A percentile compares a stretch with the other conserved stretches of the same genome.
Conservation (phyloP, 2,888 invertebrate species). For the Zaprionus obscuricornis region DNA sequence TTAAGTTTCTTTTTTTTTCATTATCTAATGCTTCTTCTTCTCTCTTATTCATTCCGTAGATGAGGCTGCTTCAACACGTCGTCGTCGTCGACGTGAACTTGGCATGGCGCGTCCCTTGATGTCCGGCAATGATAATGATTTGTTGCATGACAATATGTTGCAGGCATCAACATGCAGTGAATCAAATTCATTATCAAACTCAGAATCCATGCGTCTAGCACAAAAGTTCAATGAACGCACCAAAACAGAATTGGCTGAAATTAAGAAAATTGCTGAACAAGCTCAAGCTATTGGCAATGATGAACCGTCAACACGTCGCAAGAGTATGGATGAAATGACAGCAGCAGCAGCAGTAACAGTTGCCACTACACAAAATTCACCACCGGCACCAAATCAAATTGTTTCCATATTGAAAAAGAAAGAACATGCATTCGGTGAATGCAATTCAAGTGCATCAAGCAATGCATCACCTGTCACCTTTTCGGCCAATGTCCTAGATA, state of each 20-base stretch:
- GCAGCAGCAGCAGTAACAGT: not conserved
- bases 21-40: not conserved
- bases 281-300: slow-evolving; percentile 52
- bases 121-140: slow-evolving; percentile 79
- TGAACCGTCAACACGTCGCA: slow-evolving; percentile 64
- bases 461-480: slow-evolving; percentile 90
- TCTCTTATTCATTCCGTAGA: slow-evolving; percentile 81
- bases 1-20: not conserved
- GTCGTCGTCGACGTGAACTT: slow-evolving; percentile 82
- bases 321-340: slow-evolving; percentile 83
- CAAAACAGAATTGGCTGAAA: slow-evolving; percentile 81
- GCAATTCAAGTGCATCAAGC: slow-evolving; percentile 83
- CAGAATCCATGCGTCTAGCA: slow-evolving; percentile 58
- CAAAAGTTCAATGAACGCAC: slow-evolving; percentile 82
- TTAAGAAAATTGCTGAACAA: slow-evolving; percentile 81
- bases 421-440: slow-evolving; percentile 83
- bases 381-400: slow-evolving; percentile 84
- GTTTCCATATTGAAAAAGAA: slow-evolving; percentile 90
- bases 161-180: slow-evolving; percentile 63
- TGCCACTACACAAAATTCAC: slow-evolving; percentile 47
- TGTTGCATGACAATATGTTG: slow-evolving; percentile 78
- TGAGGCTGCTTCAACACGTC: slow-evolving; percentile 80
- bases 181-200: slow-evolving; percentile 56
- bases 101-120: slow-evolving; percentile 81
- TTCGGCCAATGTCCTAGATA: slow-evolving; percentile 89